Conservation (phyloP, 2,113 vertebrate species). For the Lagopus leucura region DNA sequence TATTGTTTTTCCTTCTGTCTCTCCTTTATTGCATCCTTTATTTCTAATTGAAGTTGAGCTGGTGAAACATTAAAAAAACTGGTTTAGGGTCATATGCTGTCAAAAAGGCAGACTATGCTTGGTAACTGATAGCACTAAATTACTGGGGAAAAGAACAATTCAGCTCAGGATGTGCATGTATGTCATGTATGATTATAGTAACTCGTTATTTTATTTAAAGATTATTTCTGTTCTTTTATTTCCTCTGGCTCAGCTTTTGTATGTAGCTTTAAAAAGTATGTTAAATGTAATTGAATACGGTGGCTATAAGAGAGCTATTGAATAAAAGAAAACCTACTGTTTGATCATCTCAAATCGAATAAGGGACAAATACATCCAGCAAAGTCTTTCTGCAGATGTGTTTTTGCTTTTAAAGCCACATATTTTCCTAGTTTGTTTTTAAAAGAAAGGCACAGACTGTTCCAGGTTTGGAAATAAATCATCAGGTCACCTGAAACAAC, state of each 20-base stretch:
- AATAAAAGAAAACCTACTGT: slow-evolving; percentile 31
- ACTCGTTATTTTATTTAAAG: neutral
- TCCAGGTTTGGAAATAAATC: slow-evolving; percentile 43
- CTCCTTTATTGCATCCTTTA: neutral
- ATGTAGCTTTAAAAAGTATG: slow-evolving; percentile 10
- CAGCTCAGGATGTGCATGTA: neutral
- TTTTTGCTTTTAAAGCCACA: slow-evolving; percentile 8
- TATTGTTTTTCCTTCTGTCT: neutral
- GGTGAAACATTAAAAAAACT: neutral
- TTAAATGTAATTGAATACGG: slow-evolving; percentile 18
- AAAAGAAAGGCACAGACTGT: neutral
- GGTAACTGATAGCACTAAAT: neutral
- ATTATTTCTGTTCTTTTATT: neutral
- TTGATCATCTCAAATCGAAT: slow-evolving; percentile 7
- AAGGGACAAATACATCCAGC: neutral
- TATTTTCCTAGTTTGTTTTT: slow-evolving; percentile 34
- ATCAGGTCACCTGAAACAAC: slow-evolving; percentile 40
- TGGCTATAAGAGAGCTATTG: neutral
- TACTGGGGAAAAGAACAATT: neutral
- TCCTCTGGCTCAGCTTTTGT: slow-evolving; percentile 7
- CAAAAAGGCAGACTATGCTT: neutral
- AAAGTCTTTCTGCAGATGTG: slow-evolving; percentile 16
- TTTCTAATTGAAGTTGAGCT: neutral
- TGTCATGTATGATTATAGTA: neutral
- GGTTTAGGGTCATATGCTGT: neutral